Conservation (phyloP, 1,140 invertebrate species). For the Fopius arisanus region DNA sequence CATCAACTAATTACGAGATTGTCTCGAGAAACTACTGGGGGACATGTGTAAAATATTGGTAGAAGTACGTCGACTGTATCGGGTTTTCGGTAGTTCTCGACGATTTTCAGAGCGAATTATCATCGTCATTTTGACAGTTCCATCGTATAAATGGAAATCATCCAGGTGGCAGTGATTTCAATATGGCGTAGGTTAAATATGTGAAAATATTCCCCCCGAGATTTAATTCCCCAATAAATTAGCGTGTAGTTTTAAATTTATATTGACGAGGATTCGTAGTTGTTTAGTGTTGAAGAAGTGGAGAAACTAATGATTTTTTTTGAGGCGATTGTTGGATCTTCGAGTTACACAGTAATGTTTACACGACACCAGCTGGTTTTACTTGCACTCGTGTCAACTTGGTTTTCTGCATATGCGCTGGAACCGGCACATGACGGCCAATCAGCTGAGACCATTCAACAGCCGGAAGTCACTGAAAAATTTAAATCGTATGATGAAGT, state of each 20-base stretch:
- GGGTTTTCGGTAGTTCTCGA: not conserved
- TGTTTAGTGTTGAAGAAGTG: too few species aligned
- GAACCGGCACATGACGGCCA: not conserved
- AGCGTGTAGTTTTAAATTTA: not conserved
- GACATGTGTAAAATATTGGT: too few species aligned
- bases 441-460: not conserved
- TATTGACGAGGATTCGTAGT: too few species aligned
- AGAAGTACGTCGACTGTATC: not conserved
- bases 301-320: not conserved
- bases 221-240: not conserved
- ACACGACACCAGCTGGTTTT: conserved; percentile 26
- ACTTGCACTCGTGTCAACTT: conserved; percentile 34
- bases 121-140: conserved; percentile 11
- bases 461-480: not conserved
- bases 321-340: not conserved
- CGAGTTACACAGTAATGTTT: conserved; percentile 4
- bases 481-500: conserved; percentile 32
- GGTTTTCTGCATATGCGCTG: conserved; percentile 35
- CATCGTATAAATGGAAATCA: conserved; percentile 3
- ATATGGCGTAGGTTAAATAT: conserved; percentile 31
- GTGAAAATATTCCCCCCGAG: not conserved
- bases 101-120: not conserved
- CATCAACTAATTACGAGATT: too few species aligned
- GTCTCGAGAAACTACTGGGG: too few species aligned
- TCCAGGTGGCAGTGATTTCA: conserved; percentile 34